Conservation (phyloP, 2,888 invertebrate species). For the Drosophila ezoana region DNA sequence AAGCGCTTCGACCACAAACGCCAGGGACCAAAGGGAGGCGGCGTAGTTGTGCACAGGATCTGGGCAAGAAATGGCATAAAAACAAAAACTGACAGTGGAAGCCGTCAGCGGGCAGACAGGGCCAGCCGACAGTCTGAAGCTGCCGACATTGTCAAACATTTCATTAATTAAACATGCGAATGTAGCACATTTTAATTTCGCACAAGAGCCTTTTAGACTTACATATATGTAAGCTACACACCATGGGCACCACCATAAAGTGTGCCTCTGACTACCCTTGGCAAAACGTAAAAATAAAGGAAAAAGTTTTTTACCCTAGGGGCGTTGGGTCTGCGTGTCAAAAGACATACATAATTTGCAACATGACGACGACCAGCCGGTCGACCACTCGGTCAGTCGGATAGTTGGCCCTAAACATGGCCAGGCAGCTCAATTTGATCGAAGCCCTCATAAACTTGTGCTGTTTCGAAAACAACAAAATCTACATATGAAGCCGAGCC, state of each 20-base stretch:
- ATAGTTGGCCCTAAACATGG: not conserved
- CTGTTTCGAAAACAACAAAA: constrained; percentile 41
- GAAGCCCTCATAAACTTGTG: constrained; percentile 58
- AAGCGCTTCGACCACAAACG: constrained; percentile 69
- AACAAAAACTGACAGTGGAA: constrained; percentile 1
- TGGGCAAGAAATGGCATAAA: constrained; percentile 1
- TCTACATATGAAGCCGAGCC: constrained; percentile 56
- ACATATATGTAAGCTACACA: constrained; percentile 7
- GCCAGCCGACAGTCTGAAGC: constrained; percentile 35
- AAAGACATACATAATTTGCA: constrained; percentile 76
- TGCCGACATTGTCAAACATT: constrained; percentile 73
- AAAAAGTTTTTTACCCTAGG: constrained; percentile 33
- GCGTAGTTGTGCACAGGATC: constrained; percentile 10
- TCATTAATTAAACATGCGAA: constrained; percentile 83
- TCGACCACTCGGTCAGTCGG: constrained; percentile 9
- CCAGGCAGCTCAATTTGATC: constrained; percentile 59
- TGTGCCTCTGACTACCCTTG: constrained; percentile 66
- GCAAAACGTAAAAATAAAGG: constrained; percentile 1
- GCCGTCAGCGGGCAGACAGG: not conserved
- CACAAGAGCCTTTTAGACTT: constrained; percentile 54
- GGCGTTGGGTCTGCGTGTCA: constrained; percentile 68
- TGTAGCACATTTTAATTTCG: constrained; percentile 75
- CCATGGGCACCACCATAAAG: constrained; percentile 55
- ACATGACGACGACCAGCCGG: constrained; percentile 52
- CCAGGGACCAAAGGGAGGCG: constrained; percentile 38